Conservation (phyloP, 2,797 vertebrate species). For the Cossypha polioptera region DNA sequence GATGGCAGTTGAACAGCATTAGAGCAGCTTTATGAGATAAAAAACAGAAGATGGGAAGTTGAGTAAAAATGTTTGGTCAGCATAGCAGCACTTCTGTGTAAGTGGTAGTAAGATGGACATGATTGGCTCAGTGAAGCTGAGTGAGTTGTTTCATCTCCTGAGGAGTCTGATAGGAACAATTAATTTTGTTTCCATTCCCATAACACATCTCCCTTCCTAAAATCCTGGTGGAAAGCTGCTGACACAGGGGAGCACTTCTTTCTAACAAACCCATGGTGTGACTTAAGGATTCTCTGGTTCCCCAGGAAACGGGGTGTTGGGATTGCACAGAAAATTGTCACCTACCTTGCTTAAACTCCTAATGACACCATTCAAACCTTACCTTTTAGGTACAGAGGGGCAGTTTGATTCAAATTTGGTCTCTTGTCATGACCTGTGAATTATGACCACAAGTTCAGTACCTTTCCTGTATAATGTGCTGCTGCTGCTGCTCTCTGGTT, state of each 20-base stretch:
- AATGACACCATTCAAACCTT: background rate
- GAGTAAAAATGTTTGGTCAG: background rate
- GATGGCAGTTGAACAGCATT: slow-evolving; percentile 1
- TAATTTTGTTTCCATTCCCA: background rate
- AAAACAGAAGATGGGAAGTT: background rate
- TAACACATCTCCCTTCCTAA: background rate
- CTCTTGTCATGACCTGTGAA: background rate
- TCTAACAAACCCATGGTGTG: background rate
- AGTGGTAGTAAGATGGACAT: background rate
- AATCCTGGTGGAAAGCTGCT: background rate
- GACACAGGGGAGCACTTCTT: background rate
- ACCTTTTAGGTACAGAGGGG: background rate
- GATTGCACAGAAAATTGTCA: background rate
- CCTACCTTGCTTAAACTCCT: background rate
- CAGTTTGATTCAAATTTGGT: background rate
- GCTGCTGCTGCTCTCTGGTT: background rate
- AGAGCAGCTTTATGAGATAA: slow-evolving; percentile 9
- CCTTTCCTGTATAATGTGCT: background rate
- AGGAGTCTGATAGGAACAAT: background rate
- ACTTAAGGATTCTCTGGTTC: background rate
- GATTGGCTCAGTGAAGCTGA: background rate
- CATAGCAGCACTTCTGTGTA: background rate
- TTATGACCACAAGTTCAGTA: background rate
- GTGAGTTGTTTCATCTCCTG: background rate
- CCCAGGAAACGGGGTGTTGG: background rate